These are phyloP conservation scores for Micrasema longulum DNA, from an alignment of 1,140 invertebrate species.

Conservation along the genomic window DNA sequence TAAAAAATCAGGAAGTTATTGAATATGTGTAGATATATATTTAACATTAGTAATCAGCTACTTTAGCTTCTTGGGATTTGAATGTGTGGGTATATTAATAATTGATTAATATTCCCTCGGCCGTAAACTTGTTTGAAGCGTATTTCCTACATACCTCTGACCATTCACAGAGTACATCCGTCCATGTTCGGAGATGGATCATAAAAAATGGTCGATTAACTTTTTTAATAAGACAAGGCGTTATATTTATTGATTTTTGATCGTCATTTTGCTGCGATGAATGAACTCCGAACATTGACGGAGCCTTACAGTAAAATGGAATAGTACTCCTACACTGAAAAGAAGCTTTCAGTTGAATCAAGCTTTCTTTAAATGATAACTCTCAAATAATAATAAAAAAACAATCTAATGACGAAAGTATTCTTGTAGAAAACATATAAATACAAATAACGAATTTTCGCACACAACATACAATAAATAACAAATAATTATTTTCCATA, in stretches of 20 bases:
- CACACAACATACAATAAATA: no score
- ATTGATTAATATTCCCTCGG: conserved; percentile 42
- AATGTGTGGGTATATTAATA: conserved; percentile 35
- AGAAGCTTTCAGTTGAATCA: conserved; percentile 14
- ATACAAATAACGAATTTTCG: no score
- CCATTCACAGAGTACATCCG: conserved; percentile 32
- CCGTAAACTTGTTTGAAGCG: conserved; percentile 26
- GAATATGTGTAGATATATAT: not conserved
- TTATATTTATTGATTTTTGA: conserved; percentile 52
- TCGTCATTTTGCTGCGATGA: conserved; percentile 45
- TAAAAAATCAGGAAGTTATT: conserved; percentile 24
- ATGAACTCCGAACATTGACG: conserved; percentile 28
- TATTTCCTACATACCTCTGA: not conserved
- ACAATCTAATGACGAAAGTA: no score
- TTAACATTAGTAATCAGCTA: not conserved
- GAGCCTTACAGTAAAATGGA: conserved; percentile 8
- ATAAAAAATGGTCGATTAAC: conserved; percentile 40
- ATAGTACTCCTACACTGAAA: not conserved
- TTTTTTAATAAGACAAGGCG: conserved; percentile 50
- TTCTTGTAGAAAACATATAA: no score
- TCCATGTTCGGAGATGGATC: not conserved
- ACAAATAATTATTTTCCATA: no score
- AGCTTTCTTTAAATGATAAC: no score
- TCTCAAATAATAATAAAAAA: no score
- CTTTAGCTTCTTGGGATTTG: not conserved